Evolutionary conservation across 2,888 invertebrate species (phyloP).

Genomic region (Rotaria sp.): DNA sequence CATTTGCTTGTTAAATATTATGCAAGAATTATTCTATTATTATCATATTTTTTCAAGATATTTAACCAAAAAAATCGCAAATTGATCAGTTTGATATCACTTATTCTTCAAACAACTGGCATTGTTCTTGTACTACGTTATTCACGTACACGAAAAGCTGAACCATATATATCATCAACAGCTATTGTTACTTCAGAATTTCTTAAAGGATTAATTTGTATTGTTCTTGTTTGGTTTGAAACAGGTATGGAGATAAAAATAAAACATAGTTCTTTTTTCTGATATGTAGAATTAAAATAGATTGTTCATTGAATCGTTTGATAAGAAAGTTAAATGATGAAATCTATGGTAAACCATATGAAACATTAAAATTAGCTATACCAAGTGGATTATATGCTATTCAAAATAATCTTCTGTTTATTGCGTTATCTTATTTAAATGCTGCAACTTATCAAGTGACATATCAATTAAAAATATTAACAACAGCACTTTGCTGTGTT

Average conservation of each 20-base stretch:
- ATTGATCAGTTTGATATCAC: slow-evolving; percentile 48
- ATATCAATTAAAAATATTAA: slow-evolving; percentile 89
- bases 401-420: slow-evolving; percentile 59
- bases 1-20: too few relatives aligned
- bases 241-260: slow-evolving; percentile 40
- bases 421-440: slow-evolving; percentile 57
- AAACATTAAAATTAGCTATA: slow-evolving; percentile 43
- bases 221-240: slow-evolving; percentile 47
- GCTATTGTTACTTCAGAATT: slow-evolving; percentile 50
- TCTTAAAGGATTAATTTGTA: slow-evolving; percentile 51
- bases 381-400: slow-evolving; percentile 55
- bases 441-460: slow-evolving; percentile 63
- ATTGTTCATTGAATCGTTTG: not conserved
- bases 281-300: not conserved
- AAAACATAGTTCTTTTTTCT: not conserved
- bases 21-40: too few relatives aligned
- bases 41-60: not conserved
- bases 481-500: slow-evolving; percentile 90
- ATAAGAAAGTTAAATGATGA: slow-evolving; percentile 42
- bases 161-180: slow-evolving; percentile 46
- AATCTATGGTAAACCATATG: slow-evolving; percentile 43
- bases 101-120: slow-evolving; percentile 56
- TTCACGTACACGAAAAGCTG: slow-evolving; percentile 47
- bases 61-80: not conserved
- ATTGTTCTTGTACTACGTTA: slow-evolving; percentile 54